These are phyloP conservation scores for Megaptera novaeangliae DNA, from an alignment of 2,113 vertebrate genomes.

Conservation along the genomic window DNA sequence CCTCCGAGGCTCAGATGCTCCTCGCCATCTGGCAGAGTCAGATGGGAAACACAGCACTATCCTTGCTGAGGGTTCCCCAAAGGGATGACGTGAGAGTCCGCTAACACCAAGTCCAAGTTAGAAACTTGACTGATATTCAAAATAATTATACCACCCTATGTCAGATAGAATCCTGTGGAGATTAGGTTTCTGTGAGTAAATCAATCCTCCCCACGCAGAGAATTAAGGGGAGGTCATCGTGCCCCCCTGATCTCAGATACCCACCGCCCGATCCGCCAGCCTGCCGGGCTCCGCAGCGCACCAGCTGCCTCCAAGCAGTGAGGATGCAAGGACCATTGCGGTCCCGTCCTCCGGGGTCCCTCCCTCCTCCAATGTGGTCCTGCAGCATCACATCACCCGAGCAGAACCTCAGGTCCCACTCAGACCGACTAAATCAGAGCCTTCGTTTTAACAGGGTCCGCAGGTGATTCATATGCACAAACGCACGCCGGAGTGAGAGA, in stretches of 20 bases:
- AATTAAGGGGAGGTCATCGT: not conserved
- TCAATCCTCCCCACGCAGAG: not conserved
- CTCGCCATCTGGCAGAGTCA: not conserved
- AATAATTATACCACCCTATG: not conserved
- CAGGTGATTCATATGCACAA: not conserved
- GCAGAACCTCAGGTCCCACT: not conserved
- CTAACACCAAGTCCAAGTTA: not conserved
- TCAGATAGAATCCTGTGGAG: not conserved
- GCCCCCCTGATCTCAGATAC: too few relatives aligned
- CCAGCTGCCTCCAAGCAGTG: not conserved
- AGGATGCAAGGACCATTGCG: not conserved
- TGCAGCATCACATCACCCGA: not conserved
- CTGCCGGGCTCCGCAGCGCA: not conserved
- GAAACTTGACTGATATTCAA: not conserved
- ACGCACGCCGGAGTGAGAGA: not conserved
- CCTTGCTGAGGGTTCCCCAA: not conserved
- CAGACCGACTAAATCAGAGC: not conserved
- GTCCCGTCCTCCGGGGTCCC: accelerated
- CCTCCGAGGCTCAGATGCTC: not conserved
- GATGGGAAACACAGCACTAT: not conserved
- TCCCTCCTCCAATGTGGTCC: not conserved
- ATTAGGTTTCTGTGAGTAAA: not conserved
- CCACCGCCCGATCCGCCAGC: not conserved
- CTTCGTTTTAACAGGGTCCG: not conserved
- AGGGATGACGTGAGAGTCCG: not conserved